Evolutionary conservation across 2,113 vertebrate genomes (phyloP).

Genomic region (Chloropsis cyanopogon): DNA sequence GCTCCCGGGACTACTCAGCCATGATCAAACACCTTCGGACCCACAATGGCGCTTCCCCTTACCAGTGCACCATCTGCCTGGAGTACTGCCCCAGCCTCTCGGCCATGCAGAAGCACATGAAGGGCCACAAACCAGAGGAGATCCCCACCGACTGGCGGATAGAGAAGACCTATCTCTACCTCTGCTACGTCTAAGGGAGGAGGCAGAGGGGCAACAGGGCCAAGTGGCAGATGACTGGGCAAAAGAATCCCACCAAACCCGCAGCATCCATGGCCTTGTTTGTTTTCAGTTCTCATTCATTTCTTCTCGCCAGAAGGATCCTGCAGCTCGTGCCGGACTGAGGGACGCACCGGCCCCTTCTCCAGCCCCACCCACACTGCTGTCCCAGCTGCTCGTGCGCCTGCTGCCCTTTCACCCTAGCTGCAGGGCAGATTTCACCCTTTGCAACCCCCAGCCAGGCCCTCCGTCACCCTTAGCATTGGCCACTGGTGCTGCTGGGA

Average conservation of each 20-base stretch:
- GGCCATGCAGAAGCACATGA: slow-evolving; percentile 99
- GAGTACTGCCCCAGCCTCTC: slow-evolving; percentile 99
- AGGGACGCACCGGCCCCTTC: not conserved
- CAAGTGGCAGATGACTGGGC: slow-evolving; percentile 30
- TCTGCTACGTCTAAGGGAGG: slow-evolving; percentile 87
- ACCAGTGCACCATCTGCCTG: slow-evolving; percentile 98
- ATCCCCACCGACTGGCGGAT: slow-evolving; percentile 98
- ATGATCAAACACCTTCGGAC: slow-evolving; percentile 99
- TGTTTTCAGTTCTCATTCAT: not conserved
- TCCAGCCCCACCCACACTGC: not conserved
- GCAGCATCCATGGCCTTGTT: not conserved
- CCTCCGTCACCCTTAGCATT: not conserved
- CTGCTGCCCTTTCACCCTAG: not conserved
- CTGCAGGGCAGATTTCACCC: not conserved
- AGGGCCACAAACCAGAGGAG: slow-evolving; percentile 96
- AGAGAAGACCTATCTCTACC: slow-evolving; percentile 99
- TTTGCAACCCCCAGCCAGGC: not conserved
- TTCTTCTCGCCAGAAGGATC: not conserved
- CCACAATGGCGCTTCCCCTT: slow-evolving; percentile 97
- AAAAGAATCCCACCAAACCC: not conserved
- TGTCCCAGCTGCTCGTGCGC: not conserved
- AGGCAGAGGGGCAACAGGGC: not conserved
- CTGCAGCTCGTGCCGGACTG: not conserved
- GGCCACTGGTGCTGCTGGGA: not conserved
- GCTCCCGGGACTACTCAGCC: slow-evolving; percentile 98